A percentile compares a stretch with the other conserved stretches of the same genome.
phyloP scores from a whole-genome alignment of 2,797 vertebrate species.

The Anguilla megastoma region DNA sequence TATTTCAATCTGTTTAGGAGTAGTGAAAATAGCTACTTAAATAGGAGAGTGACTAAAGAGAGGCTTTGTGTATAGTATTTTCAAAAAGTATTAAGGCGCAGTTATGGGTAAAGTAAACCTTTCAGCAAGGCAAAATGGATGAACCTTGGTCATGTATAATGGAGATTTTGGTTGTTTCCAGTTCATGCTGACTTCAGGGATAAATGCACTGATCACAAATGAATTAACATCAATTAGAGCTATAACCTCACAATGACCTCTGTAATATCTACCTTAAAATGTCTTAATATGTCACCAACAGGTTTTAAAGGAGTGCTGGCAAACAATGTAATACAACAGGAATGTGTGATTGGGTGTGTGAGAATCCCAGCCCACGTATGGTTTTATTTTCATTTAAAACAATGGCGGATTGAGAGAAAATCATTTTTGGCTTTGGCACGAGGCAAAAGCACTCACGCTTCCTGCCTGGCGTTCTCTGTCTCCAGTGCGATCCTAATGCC shows the following conservation, averaged over 20 bases:
- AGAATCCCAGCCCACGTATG: neutral
- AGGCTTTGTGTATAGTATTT: neutral
- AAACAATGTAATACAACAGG: neutral
- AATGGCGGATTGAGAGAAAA: neutral
- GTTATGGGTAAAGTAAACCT: neutral
- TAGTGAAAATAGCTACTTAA: neutral
- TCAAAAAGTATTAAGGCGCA: neutral
- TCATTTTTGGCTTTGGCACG: slow-evolving; percentile 62
- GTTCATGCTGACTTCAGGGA: neutral
- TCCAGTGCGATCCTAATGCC: slow-evolving; percentile 84
- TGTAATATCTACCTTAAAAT: neutral
- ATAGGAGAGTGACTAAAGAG: neutral
- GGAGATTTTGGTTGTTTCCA: neutral
- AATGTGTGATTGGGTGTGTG: no score
- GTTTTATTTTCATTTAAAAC: neutral
- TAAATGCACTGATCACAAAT: neutral
- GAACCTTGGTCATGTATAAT: no score
- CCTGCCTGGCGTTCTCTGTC: slow-evolving; percentile 76
- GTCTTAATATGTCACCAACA: neutral
- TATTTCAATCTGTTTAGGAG: neutral
- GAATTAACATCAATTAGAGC: neutral
- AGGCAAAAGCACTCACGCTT: slow-evolving; percentile 61
- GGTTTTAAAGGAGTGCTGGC: slow-evolving; percentile 34
- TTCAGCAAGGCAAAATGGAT: neutral
- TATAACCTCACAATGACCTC: neutral